Evolutionary conservation across 2,888 invertebrate species (phyloP), one percentile per base, ranked within the genome.

Genomic region (Electrophaes corylata): DNA sequence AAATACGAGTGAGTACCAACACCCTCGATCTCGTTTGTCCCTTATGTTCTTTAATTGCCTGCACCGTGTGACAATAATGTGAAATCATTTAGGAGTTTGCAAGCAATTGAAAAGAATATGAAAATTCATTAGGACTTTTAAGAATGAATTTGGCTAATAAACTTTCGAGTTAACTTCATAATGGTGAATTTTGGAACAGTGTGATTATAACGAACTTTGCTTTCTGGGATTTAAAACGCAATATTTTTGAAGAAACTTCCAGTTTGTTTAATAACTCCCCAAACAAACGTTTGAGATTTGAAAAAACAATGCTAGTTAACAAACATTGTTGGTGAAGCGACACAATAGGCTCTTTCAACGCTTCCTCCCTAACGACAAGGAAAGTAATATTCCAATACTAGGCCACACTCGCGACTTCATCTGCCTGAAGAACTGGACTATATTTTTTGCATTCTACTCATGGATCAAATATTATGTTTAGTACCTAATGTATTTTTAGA

Each of bases 311-410:
- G 64, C 50, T 53, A 43, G 54, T 76, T 75, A 79, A 77, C 75
- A 78, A 81, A 78, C 75, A 79, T 69, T 70, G 79, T 75, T 68
- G 76, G 75, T 74, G 67, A 73, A 70, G 71, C 71, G 71, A 75
- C 76, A 83, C 81, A 84, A 84, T 79, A 65, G 71, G 47, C 64
- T 55, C 71, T 69, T 64, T 55, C 66, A 65, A 71, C 66, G 52
- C 54, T 64, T 57, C 65, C 64, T 66, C 66, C 58, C 69, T 69
- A 14, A 8, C 37, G 10, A 65, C 66, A 73, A 68, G 70, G 70
- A 65, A 77, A 63, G 72, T 6, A 12, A 39, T 39, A 49, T 29
- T 49, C 4, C 12, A 14, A 29, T 16, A 49, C 49, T 10, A 41
- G 31, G 19, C 29, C 39, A 26, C n/a, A 39, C 26, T 18, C 31